Percentiles rank a stretch among this genome's conserved stretches.
Conservation (phyloP, 2,113 vertebrate species). For the Epinephelus cyanopodus region DNA sequence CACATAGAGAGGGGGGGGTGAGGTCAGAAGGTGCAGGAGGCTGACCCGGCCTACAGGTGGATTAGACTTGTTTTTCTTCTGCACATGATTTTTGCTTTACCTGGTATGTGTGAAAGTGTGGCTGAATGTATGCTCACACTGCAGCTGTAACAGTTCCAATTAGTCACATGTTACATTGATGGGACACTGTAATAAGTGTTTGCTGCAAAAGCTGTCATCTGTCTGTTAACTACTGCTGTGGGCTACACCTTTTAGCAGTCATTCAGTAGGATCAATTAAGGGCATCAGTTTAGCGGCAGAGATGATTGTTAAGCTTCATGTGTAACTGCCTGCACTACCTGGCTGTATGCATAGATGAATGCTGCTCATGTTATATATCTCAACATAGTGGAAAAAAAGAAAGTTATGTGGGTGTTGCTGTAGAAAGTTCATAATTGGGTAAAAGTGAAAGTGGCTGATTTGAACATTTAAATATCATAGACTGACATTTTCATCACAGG, state of each 20-base stretch:
- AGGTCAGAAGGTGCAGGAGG: slow-evolving; percentile 54
- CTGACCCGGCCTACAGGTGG: slow-evolving; percentile 54
- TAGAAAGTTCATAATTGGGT: not conserved
- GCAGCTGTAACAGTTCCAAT: slow-evolving; percentile 36
- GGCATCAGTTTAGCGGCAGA: not conserved
- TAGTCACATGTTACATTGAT: slow-evolving; percentile 24
- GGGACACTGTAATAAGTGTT: not conserved
- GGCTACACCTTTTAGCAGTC: not conserved
- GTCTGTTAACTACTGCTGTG: not conserved
- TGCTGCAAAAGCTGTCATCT: slow-evolving; percentile 1
- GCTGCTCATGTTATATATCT: not conserved
- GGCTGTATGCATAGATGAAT: not conserved
- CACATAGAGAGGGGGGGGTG: slow-evolving; percentile 7
- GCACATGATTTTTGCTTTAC: not conserved
- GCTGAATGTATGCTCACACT: not conserved
- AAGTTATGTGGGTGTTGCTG: not conserved
- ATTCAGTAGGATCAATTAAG: not conserved
- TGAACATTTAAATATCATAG: too few species aligned
- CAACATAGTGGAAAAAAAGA: not conserved
- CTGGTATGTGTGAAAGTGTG: slow-evolving; percentile 20
- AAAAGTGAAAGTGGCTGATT: not conserved
- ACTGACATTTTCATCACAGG: not conserved
- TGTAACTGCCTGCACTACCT: not conserved
- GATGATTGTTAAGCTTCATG: not conserved
- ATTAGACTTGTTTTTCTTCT: not conserved